phyloP scores from a whole-genome alignment of 1,140 invertebrate genomes.

The Adelges cooleyi region DNA sequence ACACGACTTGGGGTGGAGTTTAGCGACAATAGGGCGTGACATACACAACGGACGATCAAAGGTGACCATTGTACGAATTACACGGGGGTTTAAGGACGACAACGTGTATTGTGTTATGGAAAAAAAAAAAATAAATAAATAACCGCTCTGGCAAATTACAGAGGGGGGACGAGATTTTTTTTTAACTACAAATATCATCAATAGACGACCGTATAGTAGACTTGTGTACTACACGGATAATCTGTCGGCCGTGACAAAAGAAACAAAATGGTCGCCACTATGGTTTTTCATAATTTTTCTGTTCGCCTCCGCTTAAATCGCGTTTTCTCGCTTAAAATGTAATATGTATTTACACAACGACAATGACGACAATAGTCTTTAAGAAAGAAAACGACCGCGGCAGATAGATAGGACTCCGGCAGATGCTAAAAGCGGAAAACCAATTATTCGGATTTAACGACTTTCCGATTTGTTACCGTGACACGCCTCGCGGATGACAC shows the following conservation, averaged over 20 bases:
- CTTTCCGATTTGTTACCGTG: too few relatives aligned
- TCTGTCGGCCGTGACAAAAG: constrained; percentile 2
- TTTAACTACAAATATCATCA: constrained; percentile 1
- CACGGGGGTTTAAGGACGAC: background rate
- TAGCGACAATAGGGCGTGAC: constrained; percentile 25
- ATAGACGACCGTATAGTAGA: too few relatives aligned
- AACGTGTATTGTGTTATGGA: background rate
- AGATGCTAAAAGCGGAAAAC: too few relatives aligned
- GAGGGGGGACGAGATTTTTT: background rate
- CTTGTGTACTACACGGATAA: constrained; percentile 23
- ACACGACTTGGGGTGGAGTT: constrained; percentile 2
- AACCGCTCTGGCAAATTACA: background rate
- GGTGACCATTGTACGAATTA: constrained; percentile 26
- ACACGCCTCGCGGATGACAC: too few relatives aligned
- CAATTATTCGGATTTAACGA: too few relatives aligned
- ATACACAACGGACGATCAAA: constrained; percentile 14
- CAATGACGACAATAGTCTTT: too few relatives aligned
- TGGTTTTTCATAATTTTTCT: too few relatives aligned
- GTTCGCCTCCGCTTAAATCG: too few relatives aligned
- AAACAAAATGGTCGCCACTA: constrained; percentile 13
- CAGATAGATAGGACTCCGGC: too few relatives aligned
- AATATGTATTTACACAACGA: too few relatives aligned
- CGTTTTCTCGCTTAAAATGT: too few relatives aligned
- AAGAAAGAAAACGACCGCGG: too few relatives aligned
- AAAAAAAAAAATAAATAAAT: background rate